Conservation (phyloP, 2,888 invertebrate species). For the Sminthurinus aureus region DNA sequence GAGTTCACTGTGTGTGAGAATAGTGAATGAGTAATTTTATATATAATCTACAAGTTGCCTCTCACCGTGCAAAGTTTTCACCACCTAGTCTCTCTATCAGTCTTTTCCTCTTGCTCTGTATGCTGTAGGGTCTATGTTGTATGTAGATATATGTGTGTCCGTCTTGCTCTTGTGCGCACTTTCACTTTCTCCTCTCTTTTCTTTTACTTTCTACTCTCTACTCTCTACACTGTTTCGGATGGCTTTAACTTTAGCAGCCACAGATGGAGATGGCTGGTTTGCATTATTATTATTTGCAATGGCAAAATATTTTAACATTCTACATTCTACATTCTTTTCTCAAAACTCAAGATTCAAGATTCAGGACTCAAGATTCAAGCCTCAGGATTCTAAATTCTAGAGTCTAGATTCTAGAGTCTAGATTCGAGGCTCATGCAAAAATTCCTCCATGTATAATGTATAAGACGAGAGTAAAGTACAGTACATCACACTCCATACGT, state of each 20-base stretch:
- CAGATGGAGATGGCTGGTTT: not conserved
- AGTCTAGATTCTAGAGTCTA: too few relatives aligned
- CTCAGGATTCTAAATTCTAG: too few relatives aligned
- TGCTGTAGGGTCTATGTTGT: too few relatives aligned
- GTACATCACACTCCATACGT: too few relatives aligned
- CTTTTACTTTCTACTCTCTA: not conserved
- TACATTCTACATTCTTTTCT: too few relatives aligned
- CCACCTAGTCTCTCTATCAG: not conserved
- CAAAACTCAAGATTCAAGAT: too few relatives aligned
- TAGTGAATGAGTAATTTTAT: not conserved
- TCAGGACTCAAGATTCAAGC: too few relatives aligned
- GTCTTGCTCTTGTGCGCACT: not conserved
- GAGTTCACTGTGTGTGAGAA: not conserved
- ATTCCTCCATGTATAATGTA: too few relatives aligned
- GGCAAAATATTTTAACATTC: too few relatives aligned
- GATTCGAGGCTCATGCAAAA: too few relatives aligned
- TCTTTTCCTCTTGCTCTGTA: not conserved
- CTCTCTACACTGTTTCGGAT: not conserved
- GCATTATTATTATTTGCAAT: not conserved
- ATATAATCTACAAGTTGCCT: constrained; percentile 38
- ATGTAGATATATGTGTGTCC: not conserved
- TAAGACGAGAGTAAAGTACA: too few relatives aligned
- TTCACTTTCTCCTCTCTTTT: not conserved
- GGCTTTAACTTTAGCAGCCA: not conserved
- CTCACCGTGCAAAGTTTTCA: constrained; percentile 16